These are phyloP conservation scores for Pavo muticus DNA, from an alignment of 2,113 vertebrate species.

Conservation along the genomic window DNA sequence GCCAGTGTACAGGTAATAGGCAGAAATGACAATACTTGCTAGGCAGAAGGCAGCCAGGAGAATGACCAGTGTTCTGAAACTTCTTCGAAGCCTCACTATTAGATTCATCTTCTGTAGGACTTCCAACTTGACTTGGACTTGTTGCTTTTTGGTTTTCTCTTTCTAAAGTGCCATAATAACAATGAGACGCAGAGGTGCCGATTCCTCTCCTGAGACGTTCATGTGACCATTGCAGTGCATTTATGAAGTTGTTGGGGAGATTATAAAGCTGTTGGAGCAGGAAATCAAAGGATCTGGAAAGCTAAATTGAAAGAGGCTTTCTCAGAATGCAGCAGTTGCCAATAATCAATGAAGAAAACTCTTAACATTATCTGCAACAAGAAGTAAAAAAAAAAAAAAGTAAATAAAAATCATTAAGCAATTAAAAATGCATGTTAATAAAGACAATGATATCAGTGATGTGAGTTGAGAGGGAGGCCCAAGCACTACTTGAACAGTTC, in stretches of 20 bases:
- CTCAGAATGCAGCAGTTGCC: conserved; percentile 43
- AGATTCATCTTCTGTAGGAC: conserved; percentile 86
- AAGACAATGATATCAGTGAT: not conserved
- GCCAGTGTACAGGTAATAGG: conserved; percentile 92
- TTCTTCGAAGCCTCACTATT: conserved; percentile 88
- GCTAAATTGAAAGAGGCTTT: conserved; percentile 36
- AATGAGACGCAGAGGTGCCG: conserved; percentile 41
- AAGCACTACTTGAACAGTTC: not conserved
- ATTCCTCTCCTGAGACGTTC: conserved; percentile 73
- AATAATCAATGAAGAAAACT: conserved; percentile 56
- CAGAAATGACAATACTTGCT: conserved; percentile 90
- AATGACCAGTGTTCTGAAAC: conserved; percentile 89
- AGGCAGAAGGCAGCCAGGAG: conserved; percentile 92
- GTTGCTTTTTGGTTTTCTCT: not conserved
- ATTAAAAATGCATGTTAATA: conserved; percentile 50
- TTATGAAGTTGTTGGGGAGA: conserved; percentile 30
- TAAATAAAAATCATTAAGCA: conserved; percentile 52
- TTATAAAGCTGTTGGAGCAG: conserved; percentile 34
- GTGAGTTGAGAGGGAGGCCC: not conserved
- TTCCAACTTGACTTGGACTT: conserved; percentile 11
- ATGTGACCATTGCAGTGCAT: conserved; percentile 98
- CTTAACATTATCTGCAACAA: conserved; percentile 78
- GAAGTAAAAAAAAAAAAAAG: conserved; percentile 28
- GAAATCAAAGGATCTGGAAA: conserved; percentile 19
- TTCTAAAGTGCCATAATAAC: conserved; percentile 66